phyloP scores from a whole-genome alignment of 1,140 invertebrate genomes.

The Thereuonema tuberculata region DNA sequence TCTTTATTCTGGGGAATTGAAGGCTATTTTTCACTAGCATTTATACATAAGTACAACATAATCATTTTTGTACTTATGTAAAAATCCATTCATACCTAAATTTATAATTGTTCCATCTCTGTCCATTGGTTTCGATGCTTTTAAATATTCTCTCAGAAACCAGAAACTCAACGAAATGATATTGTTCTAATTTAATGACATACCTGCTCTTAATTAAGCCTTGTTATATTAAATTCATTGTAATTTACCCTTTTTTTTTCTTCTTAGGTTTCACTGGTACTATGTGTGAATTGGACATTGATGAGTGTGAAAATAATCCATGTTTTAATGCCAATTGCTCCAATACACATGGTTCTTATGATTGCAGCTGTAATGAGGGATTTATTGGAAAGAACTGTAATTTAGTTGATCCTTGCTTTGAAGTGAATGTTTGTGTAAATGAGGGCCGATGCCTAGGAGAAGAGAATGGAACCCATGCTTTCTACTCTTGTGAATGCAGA shows the following conservation, averaged over 20 bases:
- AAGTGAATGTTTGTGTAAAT: conserved; percentile 20
- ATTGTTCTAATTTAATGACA: too few relatives aligned
- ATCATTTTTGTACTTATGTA: too few relatives aligned
- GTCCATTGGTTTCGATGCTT: too few relatives aligned
- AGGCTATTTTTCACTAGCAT: conserved; percentile 48
- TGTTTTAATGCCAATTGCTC: conserved; percentile 69
- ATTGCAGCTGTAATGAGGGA: conserved; percentile 55
- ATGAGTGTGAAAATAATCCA: conserved; percentile 59
- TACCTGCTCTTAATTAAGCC: too few relatives aligned
- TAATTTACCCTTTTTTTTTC: too few relatives aligned
- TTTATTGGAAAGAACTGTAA: conserved; percentile 62
- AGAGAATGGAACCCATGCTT: conserved; percentile 8
- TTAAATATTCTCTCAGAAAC: neutral
- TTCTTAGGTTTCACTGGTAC: conserved; percentile 5
- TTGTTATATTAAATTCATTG: too few relatives aligned
- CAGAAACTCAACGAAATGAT: too few relatives aligned
- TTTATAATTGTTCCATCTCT: too few relatives aligned
- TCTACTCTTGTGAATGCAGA: conserved; percentile 2
- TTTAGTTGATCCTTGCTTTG: conserved; percentile 45
- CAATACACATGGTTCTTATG: conserved; percentile 52
- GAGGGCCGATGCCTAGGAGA: conserved; percentile 21
- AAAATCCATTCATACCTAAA: too few relatives aligned
- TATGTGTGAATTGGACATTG: conserved; percentile 63
- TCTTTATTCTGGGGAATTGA: too few relatives aligned
- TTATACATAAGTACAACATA: too few relatives aligned